These are phyloP conservation scores for Sinocyclocheilus maitianheensis DNA, from an alignment of 2,113 vertebrate genomes.

Conservation along the genomic window DNA sequence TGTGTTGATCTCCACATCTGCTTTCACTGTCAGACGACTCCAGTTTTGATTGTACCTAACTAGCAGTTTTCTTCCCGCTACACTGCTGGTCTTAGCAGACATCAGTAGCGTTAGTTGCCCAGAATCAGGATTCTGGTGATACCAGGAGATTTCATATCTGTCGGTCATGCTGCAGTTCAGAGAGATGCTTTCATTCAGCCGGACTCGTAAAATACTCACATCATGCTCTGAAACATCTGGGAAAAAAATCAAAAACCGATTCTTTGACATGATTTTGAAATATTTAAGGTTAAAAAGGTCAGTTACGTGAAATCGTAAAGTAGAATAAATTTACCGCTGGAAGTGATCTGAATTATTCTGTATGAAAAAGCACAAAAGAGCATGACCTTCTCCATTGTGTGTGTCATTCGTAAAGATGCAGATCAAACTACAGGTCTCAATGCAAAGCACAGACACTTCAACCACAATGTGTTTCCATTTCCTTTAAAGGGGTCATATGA, in stretches of 20 bases:
- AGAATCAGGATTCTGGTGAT: background rate
- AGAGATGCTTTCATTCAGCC: background rate
- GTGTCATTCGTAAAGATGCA: too few species aligned
- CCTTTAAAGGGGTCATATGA: background rate
- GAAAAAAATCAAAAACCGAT: background rate
- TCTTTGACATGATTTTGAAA: background rate
- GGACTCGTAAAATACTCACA: background rate
- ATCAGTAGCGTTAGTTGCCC: background rate
- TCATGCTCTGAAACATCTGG: background rate
- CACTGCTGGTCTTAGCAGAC: background rate
- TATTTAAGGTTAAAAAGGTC: background rate
- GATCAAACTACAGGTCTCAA: background rate
- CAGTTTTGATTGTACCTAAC: background rate
- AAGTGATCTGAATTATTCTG: background rate
- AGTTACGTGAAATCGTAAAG: background rate
- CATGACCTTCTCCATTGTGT: background rate
- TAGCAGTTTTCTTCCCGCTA: too few species aligned
- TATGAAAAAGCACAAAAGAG: background rate
- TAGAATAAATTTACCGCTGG: background rate
- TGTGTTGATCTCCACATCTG: background rate
- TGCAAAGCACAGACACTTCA: background rate
- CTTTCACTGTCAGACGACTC: background rate
- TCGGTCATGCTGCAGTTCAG: background rate
- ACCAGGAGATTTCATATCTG: background rate
- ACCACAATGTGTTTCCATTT: background rate